Percentiles rank a stretch among this genome's conserved stretches.
Conservation (phyloP, 2,888 invertebrate species). For the Drosophila fulvimacula region DNA sequence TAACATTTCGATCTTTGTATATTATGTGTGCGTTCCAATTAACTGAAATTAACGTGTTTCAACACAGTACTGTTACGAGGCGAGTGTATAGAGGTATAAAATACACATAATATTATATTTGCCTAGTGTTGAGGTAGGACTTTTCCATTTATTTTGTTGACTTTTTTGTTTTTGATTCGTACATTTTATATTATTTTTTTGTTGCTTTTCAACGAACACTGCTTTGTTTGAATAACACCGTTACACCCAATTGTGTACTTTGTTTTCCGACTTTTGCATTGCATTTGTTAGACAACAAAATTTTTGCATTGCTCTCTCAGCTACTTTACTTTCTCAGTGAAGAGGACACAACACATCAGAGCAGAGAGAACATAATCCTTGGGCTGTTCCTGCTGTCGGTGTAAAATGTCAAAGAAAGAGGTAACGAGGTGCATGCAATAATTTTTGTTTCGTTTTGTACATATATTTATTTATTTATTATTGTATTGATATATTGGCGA, state of each 20-base stretch:
- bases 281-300: slow-evolving; percentile 29
- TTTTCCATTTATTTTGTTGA: slow-evolving; percentile 23
- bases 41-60: slow-evolving; percentile 28
- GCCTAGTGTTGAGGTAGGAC: slow-evolving; percentile 39
- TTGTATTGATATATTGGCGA: slow-evolving; percentile 22
- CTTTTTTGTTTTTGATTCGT: slow-evolving; percentile 19
- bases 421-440: slow-evolving; percentile 52
- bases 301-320: slow-evolving; percentile 34
- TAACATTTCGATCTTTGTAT: slow-evolving; percentile 10
- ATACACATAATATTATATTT: slow-evolving; percentile 19
- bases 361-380: slow-evolving; percentile 84
- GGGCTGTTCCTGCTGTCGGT: slow-evolving; percentile 82
- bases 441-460: slow-evolving; percentile 22
- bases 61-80: slow-evolving; percentile 73
- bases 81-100: slow-evolving; percentile 54
- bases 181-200: slow-evolving; percentile 3
- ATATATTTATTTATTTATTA: background rate
- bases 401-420: slow-evolving; percentile 41
- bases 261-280: slow-evolving; percentile 23
- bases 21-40: slow-evolving; percentile 12
- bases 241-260: background rate
- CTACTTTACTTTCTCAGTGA: slow-evolving; percentile 24
- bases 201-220: slow-evolving; percentile 9
- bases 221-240: background rate
- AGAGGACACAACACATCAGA: slow-evolving; percentile 50